These are phyloP conservation scores for Amyelois transitella DNA, from an alignment of 1,140 invertebrate species.

Conservation along the genomic window DNA sequence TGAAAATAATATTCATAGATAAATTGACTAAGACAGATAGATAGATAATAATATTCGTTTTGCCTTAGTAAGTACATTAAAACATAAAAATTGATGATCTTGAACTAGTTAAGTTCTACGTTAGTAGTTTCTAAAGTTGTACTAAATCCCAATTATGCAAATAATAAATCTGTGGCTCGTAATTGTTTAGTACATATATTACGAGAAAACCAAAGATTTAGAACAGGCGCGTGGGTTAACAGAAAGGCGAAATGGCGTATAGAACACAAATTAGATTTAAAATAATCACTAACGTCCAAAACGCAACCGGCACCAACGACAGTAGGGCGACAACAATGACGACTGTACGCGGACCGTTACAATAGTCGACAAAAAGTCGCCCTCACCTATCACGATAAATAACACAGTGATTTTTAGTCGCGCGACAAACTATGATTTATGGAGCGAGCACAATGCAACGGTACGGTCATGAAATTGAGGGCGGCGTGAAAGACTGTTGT, in stretches of 20 bases:
- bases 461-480: constrained; percentile 41
- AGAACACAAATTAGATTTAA: background rate
- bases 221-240: background rate
- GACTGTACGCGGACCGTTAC: constrained; percentile 37
- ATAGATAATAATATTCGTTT: no score
- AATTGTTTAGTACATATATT: no score
- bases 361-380: constrained; percentile 34
- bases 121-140: no score
- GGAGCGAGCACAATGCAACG: constrained; percentile 47
- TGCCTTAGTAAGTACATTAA: no score
- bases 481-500: background rate
- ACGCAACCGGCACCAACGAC: background rate
- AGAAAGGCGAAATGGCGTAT: background rate
- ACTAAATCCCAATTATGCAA: no score
- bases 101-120: no score
- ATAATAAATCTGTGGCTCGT: no score
- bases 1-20: no score
- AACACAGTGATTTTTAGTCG: constrained; percentile 56
- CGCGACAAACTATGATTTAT: constrained; percentile 62
- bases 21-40: no score
- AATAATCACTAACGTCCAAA: background rate
- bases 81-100: no score
- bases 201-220: no score
- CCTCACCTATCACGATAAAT: constrained; percentile 42
- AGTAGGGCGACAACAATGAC: constrained; percentile 39